Evolutionary conservation across 1,140 invertebrate species (phyloP).

Genomic region (Drosophila rufa): DNA sequence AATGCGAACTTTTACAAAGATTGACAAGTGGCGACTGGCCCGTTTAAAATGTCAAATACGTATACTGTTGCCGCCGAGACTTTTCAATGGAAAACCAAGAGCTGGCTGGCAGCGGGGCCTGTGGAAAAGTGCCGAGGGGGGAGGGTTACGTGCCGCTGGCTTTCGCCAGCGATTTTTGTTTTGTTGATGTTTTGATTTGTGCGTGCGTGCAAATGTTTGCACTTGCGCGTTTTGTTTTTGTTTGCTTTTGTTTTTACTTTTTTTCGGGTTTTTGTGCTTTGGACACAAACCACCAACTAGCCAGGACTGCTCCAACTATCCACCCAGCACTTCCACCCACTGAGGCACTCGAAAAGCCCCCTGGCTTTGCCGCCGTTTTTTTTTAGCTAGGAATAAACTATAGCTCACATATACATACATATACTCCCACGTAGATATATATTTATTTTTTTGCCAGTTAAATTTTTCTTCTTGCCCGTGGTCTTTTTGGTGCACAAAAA

Average conservation of each 20-base stretch:
- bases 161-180: constrained; percentile 69
- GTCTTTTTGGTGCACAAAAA: constrained; percentile 12
- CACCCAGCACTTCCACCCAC: not conserved
- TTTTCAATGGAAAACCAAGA: constrained; percentile 67
- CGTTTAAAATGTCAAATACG: constrained; percentile 84
- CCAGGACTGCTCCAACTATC: constrained; percentile 11
- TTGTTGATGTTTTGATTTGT: constrained; percentile 82
- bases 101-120: not conserved
- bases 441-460: constrained; percentile 53
- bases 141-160: constrained; percentile 60
- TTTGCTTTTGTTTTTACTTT: constrained; percentile 42
- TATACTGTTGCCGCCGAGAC: constrained; percentile 75
- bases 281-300: constrained; percentile 45
- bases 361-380: constrained; percentile 28
- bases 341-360: constrained; percentile 34
- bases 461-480: constrained; percentile 52
- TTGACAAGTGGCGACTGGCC: constrained; percentile 81
- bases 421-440: constrained; percentile 23
- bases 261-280: constrained; percentile 45
- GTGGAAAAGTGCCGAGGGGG: constrained; percentile 5
- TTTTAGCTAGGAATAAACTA: constrained; percentile 19
- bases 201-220: constrained; percentile 82
- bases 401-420: constrained; percentile 33
- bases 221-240: constrained; percentile 71
- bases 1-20: constrained; percentile 82